Evolutionary conservation across 2,113 vertebrate genomes (phyloP), one percentile per base, ranked within the genome.

Genomic region (Nothocercus nigrocapillus): DNA sequence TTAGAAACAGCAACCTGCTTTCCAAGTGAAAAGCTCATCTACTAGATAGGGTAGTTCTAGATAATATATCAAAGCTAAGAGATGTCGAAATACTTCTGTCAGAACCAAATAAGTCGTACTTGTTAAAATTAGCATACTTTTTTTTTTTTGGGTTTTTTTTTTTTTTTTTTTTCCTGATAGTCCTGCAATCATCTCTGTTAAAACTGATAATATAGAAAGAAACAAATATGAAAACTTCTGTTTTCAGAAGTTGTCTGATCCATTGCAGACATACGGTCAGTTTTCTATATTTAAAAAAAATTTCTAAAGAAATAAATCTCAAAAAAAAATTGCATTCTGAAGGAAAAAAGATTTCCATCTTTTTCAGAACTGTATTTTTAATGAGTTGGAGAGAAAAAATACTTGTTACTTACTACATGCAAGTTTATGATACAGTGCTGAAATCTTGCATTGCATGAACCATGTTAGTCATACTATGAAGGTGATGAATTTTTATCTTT

Each of bases 401-500:
- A 36, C 36, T 36, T 78, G 80, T 94, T 96, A 73, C 96, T 97
- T 96, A 97, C 80, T 58, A 75, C 93, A 38, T 9, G 18, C 90
- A 90, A 93, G 79, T 91, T 96, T 95, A 32, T 67, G 93, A 83
- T 77, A 82, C 4, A 81, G 93, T 82, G 92, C 88, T 97, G 94
- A 91, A 88, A 96, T 95, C 92, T 85, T 83, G 97, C 96, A 95
- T 98, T 98, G 96, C 96, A 77, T 2, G 72, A 95, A 67, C 77
- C 78, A 24, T 27, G 90, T 77, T 85, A 92, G 88, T 93, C 93
- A 92, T 93, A 93, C 85, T 85, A 97, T 97, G 88, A 90, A 93
- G 92, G 96, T 96, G 95, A 98, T 95, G 96, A 96, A 98, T 97
- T 97, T 94, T 97, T 94, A 97, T 85, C 91, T 94, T 76, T 69